phyloP scores from a whole-genome alignment of 1,140 invertebrate genomes.

The Callitettix versicolor region DNA sequence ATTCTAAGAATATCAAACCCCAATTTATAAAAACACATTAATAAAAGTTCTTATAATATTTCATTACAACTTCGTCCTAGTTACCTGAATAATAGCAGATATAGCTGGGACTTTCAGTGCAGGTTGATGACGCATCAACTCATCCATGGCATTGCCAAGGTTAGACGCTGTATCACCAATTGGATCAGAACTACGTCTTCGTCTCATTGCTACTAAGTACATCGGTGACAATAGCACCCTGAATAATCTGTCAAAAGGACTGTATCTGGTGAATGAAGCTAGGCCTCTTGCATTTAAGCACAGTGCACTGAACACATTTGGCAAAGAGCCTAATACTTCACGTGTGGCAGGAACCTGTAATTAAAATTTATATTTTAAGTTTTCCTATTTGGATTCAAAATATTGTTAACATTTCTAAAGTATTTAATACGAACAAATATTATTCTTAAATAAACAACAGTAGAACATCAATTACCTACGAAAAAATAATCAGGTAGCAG shows the following conservation, averaged over 20 bases:
- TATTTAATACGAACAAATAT: not conserved
- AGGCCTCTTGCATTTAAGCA: conserved; percentile 78
- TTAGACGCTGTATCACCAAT: conserved; percentile 82
- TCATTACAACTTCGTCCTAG: no score
- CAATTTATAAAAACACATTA: no score
- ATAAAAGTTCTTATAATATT: no score
- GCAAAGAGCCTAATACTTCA: conserved; percentile 79
- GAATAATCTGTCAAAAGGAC: conserved; percentile 78
- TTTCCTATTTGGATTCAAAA: no score
- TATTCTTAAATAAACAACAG: not conserved
- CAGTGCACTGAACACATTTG: conserved; percentile 84
- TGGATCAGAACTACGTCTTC: conserved; percentile 68
- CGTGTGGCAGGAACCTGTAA: conserved; percentile 68
- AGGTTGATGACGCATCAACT: conserved; percentile 85
- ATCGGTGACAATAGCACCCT: conserved; percentile 72
- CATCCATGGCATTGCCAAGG: conserved; percentile 86
- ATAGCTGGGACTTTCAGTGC: conserved; percentile 70
- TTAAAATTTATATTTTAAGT: no score
- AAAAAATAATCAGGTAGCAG: no score
- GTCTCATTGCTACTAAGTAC: conserved; percentile 77
- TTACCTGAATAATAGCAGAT: conserved; percentile 65
- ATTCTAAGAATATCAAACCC: no score
- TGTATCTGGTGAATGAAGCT: conserved; percentile 66
- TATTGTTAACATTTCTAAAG: not conserved
- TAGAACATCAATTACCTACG: no score